These are phyloP conservation scores for Steinernema feltiae DNA, from an alignment of 1,140 invertebrate species.

Conservation along the genomic window DNA sequence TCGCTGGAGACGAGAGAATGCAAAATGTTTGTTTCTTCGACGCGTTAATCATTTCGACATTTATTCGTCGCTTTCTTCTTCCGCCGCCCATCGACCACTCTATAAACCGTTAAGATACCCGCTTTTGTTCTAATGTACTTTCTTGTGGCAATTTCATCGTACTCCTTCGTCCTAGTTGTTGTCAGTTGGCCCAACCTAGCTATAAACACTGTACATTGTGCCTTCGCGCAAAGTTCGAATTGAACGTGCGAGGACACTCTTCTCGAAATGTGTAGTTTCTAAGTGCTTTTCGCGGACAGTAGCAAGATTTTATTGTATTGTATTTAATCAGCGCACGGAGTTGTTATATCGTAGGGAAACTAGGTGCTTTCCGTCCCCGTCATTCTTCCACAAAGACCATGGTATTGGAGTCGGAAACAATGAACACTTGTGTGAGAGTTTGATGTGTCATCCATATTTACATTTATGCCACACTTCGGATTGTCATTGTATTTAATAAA, in stretches of 20 bases:
- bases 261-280: neutral
- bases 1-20: too few relatives aligned
- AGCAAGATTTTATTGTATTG: neutral
- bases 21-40: neutral
- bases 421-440: neutral
- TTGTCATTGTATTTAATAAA: conserved; percentile 13
- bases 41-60: neutral
- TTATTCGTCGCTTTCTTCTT: neutral
- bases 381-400: neutral
- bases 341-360: conserved; percentile 6
- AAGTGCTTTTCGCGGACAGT: neutral
- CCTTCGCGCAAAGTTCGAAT: neutral
- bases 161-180: neutral
- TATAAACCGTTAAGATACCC: neutral
- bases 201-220: conserved; percentile 5
- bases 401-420: neutral
- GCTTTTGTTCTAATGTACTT: neutral
- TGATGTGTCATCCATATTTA: conserved; percentile 12
- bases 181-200: neutral
- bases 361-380: neutral
- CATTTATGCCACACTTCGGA: neutral
- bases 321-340: neutral
- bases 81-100: neutral
- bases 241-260: neutral
- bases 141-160: neutral